These are phyloP conservation scores for Falco peregrinus DNA, from an alignment of 2,797 vertebrate species.

Conservation along the genomic window DNA sequence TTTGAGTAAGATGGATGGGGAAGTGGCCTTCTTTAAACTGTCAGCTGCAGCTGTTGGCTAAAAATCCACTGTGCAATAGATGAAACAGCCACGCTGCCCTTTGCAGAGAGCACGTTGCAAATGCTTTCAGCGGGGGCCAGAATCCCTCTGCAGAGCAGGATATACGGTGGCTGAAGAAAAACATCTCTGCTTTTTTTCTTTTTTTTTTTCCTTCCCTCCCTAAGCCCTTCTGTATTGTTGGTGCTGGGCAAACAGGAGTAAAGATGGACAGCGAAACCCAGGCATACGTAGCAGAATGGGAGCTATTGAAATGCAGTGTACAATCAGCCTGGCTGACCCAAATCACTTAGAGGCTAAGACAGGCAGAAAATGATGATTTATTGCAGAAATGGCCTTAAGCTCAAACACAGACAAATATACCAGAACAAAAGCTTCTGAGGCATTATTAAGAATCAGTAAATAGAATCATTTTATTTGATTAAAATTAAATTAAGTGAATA, in stretches of 20 bases:
- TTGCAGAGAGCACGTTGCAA: background rate
- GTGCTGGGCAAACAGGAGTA: background rate
- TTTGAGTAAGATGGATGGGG: constrained; percentile 53
- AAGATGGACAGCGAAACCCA: background rate
- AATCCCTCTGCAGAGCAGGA: background rate
- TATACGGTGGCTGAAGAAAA: background rate
- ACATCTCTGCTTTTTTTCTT: background rate
- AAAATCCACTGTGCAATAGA: background rate
- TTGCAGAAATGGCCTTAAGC: background rate
- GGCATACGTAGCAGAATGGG: background rate
- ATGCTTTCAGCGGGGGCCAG: accelerated
- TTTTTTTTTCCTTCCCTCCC: background rate
- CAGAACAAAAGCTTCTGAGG: constrained; percentile 6
- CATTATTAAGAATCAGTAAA: constrained; percentile 17
- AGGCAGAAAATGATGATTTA: constrained; percentile 63
- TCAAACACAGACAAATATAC: background rate
- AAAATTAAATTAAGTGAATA: constrained; percentile 18
- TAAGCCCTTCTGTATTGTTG: background rate
- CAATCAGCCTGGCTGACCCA: constrained; percentile 13
- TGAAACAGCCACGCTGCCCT: background rate
- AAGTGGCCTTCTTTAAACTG: constrained; percentile 17
- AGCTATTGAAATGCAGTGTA: background rate
- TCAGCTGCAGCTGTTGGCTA: background rate
- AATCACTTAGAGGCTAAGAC: constrained; percentile 41
- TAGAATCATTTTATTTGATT: constrained; percentile 25